Evolutionary conservation across 2,797 vertebrate genomes (phyloP).

Genomic region (Gorsachius magnificus): DNA sequence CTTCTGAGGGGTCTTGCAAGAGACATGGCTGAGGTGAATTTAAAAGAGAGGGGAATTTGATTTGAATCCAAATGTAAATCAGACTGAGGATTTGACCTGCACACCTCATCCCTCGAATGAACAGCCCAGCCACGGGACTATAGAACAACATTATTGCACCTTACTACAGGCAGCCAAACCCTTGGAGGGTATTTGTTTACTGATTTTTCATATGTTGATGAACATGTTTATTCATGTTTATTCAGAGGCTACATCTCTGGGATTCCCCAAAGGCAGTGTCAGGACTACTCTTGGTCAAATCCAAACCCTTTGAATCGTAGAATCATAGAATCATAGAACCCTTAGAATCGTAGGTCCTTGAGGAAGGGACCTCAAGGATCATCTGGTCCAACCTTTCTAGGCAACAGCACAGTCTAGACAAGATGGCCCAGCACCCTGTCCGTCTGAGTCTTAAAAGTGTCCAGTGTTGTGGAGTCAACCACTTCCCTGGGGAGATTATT

Average conservation of each 20-base stretch:
- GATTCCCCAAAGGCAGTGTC: not conserved
- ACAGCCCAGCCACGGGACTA: not conserved
- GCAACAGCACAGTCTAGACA: too few relatives aligned
- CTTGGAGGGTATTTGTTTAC: not conserved
- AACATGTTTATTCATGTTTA: not conserved
- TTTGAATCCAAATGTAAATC: not conserved
- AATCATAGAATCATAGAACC: too few relatives aligned
- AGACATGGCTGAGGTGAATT: not conserved
- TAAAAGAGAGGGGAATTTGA: not conserved
- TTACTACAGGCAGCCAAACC: not conserved
- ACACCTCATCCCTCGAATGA: not conserved
- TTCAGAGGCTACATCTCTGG: not conserved
- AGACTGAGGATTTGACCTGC: not conserved
- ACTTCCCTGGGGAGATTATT: too few relatives aligned
- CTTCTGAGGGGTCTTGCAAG: not conserved
- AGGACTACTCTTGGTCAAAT: not conserved
- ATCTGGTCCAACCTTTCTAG: too few relatives aligned
- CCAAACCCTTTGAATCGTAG: not conserved
- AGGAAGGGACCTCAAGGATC: too few relatives aligned
- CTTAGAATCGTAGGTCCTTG: too few relatives aligned
- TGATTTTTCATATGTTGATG: not conserved
- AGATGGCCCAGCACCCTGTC: too few relatives aligned
- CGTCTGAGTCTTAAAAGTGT: too few relatives aligned
- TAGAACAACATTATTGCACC: not conserved
- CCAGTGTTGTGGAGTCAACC: too few relatives aligned